phyloP scores from a whole-genome alignment of 2,797 vertebrate genomes.

The Gallirallus australis region DNA sequence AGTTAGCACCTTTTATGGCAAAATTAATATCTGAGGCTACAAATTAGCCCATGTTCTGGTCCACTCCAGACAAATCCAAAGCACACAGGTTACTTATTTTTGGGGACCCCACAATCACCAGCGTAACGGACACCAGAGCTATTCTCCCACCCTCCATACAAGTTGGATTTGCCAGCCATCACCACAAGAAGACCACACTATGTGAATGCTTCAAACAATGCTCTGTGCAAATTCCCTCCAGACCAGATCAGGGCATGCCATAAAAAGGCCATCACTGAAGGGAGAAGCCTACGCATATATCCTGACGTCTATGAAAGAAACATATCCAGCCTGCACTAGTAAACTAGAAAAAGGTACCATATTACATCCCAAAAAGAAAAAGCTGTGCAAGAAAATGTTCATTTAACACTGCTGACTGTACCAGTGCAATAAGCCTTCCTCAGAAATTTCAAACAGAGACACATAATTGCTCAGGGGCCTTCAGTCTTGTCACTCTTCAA shows the following conservation, averaged over 20 bases:
- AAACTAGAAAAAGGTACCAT: not conserved
- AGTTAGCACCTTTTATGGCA: not conserved
- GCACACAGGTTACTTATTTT: not conserved
- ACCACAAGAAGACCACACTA: not conserved
- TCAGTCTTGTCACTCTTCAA: not conserved
- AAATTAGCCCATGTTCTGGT: not conserved
- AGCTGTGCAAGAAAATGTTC: not conserved
- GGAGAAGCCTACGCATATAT: not conserved
- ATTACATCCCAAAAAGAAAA: not conserved
- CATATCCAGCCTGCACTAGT: not conserved
- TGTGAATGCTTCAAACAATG: not conserved
- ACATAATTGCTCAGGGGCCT: fast-evolving
- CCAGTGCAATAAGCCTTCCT: not conserved
- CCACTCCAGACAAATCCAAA: not conserved
- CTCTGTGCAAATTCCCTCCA: not conserved
- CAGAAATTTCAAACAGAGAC: not conserved
- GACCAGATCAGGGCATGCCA: not conserved
- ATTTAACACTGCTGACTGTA: not conserved
- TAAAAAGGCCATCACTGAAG: not conserved
- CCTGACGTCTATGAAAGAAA: not conserved
- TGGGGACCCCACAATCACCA: not conserved
- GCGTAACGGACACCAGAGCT: not conserved
- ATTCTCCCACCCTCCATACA: not conserved
- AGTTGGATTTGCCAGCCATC: not conserved
- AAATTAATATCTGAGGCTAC: not conserved